Conservation (phyloP, 2,113 vertebrate species). For the Pterocles burchelli region DNA sequence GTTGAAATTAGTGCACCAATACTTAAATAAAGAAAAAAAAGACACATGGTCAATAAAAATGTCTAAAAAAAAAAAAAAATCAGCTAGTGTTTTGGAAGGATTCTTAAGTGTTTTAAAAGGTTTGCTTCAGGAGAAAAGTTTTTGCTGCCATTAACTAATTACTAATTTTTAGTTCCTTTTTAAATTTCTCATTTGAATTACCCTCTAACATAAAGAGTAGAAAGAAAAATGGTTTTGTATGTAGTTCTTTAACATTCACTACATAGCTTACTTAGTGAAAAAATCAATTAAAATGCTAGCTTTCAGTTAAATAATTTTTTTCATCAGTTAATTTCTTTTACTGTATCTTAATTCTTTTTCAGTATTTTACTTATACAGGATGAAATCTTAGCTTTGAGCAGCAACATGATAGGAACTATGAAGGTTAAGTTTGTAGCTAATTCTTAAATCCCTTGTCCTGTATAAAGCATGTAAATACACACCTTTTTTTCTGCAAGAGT, state of each 20-base stretch:
- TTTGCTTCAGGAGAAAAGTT: background rate
- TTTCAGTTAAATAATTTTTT: background rate
- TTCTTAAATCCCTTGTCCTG: background rate
- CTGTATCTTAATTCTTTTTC: background rate
- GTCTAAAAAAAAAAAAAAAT: background rate
- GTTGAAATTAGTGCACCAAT: background rate
- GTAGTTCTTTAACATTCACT: background rate
- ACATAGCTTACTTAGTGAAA: background rate
- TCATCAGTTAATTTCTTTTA: background rate
- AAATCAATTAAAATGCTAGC: background rate
- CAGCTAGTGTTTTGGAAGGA: background rate
- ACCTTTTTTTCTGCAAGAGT: background rate
- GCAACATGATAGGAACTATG: background rate
- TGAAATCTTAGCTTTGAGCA: background rate
- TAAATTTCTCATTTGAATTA: background rate
- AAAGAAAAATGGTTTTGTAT: background rate
- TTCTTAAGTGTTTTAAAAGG: background rate
- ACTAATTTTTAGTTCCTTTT: background rate
- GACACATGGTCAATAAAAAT: background rate
- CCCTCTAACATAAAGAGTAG: background rate
- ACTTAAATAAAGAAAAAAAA: background rate
- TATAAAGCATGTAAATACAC: background rate
- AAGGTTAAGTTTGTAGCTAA: background rate
- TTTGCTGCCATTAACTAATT: background rate
- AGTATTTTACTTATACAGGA: background rate